Evolutionary conservation across 2,113 vertebrate species (phyloP), one percentile per base, ranked within the genome.

Genomic region (Noctilio leporinus): DNA sequence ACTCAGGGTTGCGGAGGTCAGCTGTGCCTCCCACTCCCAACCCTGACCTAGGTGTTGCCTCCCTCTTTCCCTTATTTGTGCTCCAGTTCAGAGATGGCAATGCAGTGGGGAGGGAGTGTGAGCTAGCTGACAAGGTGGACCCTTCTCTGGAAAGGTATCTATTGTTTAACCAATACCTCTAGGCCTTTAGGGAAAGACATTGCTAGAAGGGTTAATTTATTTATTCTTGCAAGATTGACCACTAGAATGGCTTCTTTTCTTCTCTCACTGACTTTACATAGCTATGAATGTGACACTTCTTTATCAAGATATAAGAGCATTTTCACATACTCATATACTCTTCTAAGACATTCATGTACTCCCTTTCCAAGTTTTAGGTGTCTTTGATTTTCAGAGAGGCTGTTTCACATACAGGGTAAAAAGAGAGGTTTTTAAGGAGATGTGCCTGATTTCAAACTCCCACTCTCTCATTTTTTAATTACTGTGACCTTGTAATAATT

Each of bases 401-500:
- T 64, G 3, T 91, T 91, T 88, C 3, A 76, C 22, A 28, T 3
- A 69, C 45, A 64, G 15, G 1, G 57, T 67, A 35, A 87, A 30
- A 76, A 15, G 43, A 92, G 38, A 70, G 15, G 1, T 26, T 88
- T 77, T 86, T 26, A 92, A n/a, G 12, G 55, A 40, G 14, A 47
- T 62, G 45, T 26, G n/a, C 19, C 22, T 5, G 49, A 89, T 80
- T 90, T 90, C 19, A 75, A 40, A 69, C 75, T 70, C 65, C 81
- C 20, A 76, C 10, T 92, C 57, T 3, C 57, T 88, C 10, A 51
- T 17, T 10, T 92, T 26, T 85, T 87, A 73, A 45, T 85, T 95
- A 30, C 5, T 81, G 20, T 65, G 38, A 43, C 4, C 17, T 92
- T 80, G 1, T 47, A 33, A 12, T 73, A 78, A 59, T 59, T 47